These are phyloP conservation scores for Tetranychus truncatus DNA, from an alignment of 2,888 invertebrate species.

Conservation along the genomic window DNA sequence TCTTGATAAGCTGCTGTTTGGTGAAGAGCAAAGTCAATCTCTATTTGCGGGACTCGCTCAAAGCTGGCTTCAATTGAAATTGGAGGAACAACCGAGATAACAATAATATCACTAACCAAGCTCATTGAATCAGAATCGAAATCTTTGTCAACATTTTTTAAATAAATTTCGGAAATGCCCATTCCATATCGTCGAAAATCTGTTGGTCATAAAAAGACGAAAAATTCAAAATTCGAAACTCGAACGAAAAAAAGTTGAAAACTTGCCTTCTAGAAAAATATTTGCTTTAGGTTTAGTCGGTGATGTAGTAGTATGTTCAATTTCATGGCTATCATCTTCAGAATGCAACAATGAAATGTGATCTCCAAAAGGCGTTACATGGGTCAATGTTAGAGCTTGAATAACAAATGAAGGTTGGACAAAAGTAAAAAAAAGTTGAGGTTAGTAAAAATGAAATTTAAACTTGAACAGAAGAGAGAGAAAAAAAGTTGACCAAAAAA, in stretches of 20 bases:
- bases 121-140: slow-evolving; percentile 12
- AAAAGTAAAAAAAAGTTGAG: not conserved
- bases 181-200: slow-evolving; percentile 20
- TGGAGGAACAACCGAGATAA: slow-evolving; percentile 20
- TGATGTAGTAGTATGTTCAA: slow-evolving; percentile 12
- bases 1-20: not conserved
- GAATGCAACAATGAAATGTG: not conserved
- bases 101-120: slow-evolving; percentile 18
- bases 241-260: not conserved
- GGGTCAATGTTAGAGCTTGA: slow-evolving; percentile 16
- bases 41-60: slow-evolving; percentile 19
- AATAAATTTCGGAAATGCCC: slow-evolving; percentile 17
- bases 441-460: not conserved
- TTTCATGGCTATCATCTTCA: slow-evolving; percentile 8
- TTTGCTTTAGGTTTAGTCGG: slow-evolving; percentile 13
- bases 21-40: slow-evolving; percentile 15
- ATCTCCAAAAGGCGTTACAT: slow-evolving; percentile 15
- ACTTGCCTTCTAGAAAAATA: slow-evolving; percentile 17
- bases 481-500: no score
- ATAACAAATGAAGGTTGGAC: not conserved
- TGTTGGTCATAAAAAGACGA: not conserved
- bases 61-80: slow-evolving; percentile 22
- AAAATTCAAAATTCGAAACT: not conserved
- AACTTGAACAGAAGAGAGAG: no score
- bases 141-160: slow-evolving; percentile 14